Evolutionary conservation across 2,888 invertebrate species (phyloP), one percentile per base, ranked within the genome.

Genomic region (Trachelus tabidus): DNA sequence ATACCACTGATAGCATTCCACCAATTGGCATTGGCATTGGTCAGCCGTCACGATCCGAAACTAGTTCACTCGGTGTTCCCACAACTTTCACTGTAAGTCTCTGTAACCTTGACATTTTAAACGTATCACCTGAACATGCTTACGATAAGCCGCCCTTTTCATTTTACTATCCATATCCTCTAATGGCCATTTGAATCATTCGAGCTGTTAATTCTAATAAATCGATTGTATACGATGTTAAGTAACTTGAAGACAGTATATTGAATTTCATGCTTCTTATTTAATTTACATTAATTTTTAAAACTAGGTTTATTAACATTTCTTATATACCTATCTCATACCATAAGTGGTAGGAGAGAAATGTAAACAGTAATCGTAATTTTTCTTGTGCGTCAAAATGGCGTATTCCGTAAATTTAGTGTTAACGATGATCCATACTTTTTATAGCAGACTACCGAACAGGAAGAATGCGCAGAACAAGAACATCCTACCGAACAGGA

Each of bases 41-140:
- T 79, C 92, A 94, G 78, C 93, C 93, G 69, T 87, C 92, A 34
- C 92, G 94, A 78, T 94, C 94, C 80, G 94, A 94, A 87, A 93
- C 93, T 40, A 94, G 93, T 87, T 93, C 94, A 77, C 88, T 93
- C 74, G 93, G 92, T 75, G 91, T 92, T 69, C 93, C 93, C 69
- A 91, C 92, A 34, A 91, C 91, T 80, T 92, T 92, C 81, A 90
- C 91, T 86, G 92, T 92, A 85, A 87, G 87, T 86, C 69, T 68
- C 76, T 15, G 71, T 71, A 12, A 30, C 56, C 56, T 56, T 56
- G 56, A 56, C 9, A 56, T 9, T 1, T 56, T 56, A 56, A 56
- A 4, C 40, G 9, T 56, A 23, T 56, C 23, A 56, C 40, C 40
- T 56, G 23, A 15, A 23, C 40, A 23, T 56, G 9, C 23, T 15